Evolutionary conservation across 2,888 invertebrate genomes (phyloP).

Genomic region (Alloscopus bannaensis): DNA sequence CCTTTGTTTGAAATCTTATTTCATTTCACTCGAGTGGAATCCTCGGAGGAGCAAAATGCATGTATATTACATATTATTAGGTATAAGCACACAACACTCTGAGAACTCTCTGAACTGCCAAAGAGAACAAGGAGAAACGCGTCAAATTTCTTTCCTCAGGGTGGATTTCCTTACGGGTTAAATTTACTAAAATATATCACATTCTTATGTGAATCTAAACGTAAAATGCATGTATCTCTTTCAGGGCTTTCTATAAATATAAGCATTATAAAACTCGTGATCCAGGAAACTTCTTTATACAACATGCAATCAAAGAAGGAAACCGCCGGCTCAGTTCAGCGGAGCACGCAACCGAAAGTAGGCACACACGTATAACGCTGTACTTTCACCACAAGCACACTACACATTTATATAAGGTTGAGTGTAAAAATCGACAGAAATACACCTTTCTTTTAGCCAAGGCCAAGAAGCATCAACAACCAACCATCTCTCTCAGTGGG

Average conservation of each 20-base stretch:
- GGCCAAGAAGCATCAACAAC: constrained; percentile 54
- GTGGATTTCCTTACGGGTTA: constrained; percentile 44
- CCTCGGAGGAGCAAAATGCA: constrained; percentile 31
- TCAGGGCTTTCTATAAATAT: too few relatives aligned
- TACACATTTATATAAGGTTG: not conserved
- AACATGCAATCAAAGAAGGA: constrained; percentile 45
- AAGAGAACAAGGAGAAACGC: constrained; percentile 33
- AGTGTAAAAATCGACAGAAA: constrained; percentile 8
- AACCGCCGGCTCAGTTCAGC: constrained; percentile 13
- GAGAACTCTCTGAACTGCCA: not conserved
- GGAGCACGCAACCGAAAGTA: constrained; percentile 8
- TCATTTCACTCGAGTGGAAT: constrained; percentile 47
- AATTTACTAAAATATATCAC: constrained; percentile 34
- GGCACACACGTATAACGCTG: constrained; percentile 33
- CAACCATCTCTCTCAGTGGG: constrained; percentile 29
- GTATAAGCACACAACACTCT: constrained; percentile 6
- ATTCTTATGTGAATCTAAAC: not conserved
- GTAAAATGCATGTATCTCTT: too few relatives aligned
- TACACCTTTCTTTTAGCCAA: too few relatives aligned
- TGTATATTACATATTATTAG: too few relatives aligned
- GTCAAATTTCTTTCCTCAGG: constrained; percentile 55
- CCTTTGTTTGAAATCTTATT: constrained; percentile 38
- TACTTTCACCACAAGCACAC: constrained; percentile 27
- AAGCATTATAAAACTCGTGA: too few relatives aligned
- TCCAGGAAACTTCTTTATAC: too few relatives aligned